These are phyloP conservation scores for Diogma glabrata DNA, from an alignment of 2,888 invertebrate genomes.

Conservation along the genomic window DNA sequence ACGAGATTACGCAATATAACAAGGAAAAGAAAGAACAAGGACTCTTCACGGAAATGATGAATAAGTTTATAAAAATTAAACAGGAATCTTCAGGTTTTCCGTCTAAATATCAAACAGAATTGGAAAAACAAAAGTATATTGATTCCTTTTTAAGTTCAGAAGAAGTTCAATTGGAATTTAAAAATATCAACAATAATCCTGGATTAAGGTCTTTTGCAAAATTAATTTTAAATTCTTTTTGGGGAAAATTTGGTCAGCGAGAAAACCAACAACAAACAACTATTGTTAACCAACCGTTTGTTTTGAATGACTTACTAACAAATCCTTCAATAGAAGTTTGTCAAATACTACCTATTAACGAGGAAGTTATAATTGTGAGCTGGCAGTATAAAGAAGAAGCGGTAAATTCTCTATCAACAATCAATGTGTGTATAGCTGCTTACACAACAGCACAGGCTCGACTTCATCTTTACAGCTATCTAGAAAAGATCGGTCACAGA, in stretches of 20 bases:
- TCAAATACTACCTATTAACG: neutral
- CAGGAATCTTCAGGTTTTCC: conserved; percentile 22
- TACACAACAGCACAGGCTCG: neutral
- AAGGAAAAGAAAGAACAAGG: conserved; percentile 14
- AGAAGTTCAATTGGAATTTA: conserved; percentile 15
- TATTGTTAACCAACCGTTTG: neutral
- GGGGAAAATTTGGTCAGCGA: conserved; percentile 24
- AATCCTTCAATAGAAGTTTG: neutral
- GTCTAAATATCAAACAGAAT: conserved; percentile 16
- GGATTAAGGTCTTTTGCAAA: conserved; percentile 16
- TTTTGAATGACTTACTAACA: neutral
- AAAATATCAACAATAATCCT: neutral
- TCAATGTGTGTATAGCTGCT: neutral
- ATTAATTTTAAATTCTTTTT: conserved; percentile 24
- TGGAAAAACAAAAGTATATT: conserved; percentile 20
- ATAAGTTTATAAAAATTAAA: conserved; percentile 23
- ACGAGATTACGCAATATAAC: conserved; percentile 19
- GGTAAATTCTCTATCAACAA: neutral
- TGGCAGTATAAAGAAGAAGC: neutral
- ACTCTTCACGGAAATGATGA: conserved; percentile 23
- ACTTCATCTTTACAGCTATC: too few relatives aligned
- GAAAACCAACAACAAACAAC: conserved; percentile 13
- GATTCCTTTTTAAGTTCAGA: conserved; percentile 19
- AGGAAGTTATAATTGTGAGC: neutral
- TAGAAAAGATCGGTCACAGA: neutral